phyloP scores from a whole-genome alignment of 1,140 invertebrate species.

The Yoshiicerus persimilis region DNA sequence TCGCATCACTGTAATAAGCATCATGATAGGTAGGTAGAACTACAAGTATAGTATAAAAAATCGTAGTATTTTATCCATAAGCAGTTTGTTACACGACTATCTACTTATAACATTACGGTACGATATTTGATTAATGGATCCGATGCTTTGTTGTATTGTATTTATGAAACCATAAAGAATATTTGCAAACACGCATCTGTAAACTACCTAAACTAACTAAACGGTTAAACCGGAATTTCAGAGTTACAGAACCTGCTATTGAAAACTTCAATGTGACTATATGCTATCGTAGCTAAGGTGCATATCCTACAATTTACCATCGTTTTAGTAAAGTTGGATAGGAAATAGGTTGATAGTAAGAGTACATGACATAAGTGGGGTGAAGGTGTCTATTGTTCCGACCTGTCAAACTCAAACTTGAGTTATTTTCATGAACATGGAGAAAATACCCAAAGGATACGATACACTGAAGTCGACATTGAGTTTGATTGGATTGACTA shows the following conservation, averaged over 20 bases:
- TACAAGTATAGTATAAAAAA: too few species aligned
- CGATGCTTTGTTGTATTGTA: background rate
- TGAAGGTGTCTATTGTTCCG: background rate
- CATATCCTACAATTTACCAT: too few species aligned
- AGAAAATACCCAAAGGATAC: background rate
- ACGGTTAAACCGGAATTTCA: background rate
- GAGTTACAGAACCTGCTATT: background rate
- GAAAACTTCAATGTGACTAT: background rate
- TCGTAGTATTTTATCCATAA: background rate
- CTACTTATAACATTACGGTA: background rate
- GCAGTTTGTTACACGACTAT: background rate
- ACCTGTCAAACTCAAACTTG: background rate
- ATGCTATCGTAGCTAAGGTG: too few species aligned
- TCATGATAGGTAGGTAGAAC: background rate
- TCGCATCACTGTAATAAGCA: background rate
- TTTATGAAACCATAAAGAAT: background rate
- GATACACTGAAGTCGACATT: background rate
- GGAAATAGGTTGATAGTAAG: conserved; percentile 17
- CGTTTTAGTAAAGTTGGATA: background rate
- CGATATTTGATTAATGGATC: background rate
- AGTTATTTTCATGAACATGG: background rate
- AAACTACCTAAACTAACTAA: background rate
- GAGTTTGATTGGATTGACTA: background rate
- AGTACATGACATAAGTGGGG: conserved; percentile 8
- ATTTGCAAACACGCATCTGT: background rate